Percentiles rank a stretch among this genome's conserved stretches.
These are phyloP conservation scores for Parnassius smintheus DNA, from an alignment of 2,888 invertebrate species.

Conservation along the genomic window DNA sequence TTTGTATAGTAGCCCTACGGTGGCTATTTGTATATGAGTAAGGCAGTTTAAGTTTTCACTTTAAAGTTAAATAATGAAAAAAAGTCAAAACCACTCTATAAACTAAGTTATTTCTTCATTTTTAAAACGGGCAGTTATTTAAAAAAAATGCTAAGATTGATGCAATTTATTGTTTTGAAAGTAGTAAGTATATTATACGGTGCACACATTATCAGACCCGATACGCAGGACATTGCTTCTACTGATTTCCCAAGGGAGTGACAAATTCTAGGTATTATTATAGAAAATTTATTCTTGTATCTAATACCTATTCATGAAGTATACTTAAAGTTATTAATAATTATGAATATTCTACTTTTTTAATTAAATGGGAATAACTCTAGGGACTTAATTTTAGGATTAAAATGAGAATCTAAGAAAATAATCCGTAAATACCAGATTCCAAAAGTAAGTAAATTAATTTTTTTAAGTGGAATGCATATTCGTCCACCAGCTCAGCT, in stretches of 20 bases:
- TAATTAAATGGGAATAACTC: not conserved
- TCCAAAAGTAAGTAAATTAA: conserved; percentile 11
- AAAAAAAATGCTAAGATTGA: not conserved
- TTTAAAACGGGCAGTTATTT: too few species aligned
- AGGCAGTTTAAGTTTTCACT: too few species aligned
- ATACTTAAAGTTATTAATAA: not conserved
- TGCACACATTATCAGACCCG: conserved; percentile 7
- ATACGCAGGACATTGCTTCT: conserved; percentile 9
- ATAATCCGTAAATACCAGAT: not conserved
- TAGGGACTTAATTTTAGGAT: too few species aligned
- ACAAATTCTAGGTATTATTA: conserved; percentile 20
- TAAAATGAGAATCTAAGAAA: not conserved
- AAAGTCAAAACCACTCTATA: too few species aligned
- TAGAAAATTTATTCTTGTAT: conserved; percentile 14
- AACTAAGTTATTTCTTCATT: too few species aligned
- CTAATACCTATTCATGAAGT: conserved; percentile 10
- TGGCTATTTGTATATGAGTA: too few species aligned
- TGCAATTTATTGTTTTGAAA: conserved; percentile 5
- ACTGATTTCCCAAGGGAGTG: conserved; percentile 24
- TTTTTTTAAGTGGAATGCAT: conserved; percentile 18
- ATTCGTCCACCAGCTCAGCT: conserved; percentile 40
- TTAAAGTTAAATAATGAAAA: too few species aligned
- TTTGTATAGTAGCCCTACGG: too few species aligned
- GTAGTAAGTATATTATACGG: conserved; percentile 1
- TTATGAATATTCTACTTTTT: conserved; percentile 1